phyloP scores from a whole-genome alignment of 2,797 vertebrate genomes.

The Squalus acanthias region DNA sequence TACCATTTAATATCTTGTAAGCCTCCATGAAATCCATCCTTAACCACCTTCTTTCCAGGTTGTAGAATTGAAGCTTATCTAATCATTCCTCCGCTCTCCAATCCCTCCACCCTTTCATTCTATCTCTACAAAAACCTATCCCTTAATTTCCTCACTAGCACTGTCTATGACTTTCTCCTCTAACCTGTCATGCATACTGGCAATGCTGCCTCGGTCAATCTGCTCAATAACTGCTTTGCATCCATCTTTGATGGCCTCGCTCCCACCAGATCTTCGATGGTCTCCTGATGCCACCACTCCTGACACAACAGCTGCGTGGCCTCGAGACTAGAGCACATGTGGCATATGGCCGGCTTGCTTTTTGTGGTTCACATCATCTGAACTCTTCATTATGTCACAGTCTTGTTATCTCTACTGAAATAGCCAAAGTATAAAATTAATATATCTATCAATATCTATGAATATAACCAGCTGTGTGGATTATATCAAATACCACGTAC shows the following conservation, averaged over 20 bases:
- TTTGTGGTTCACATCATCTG: background rate
- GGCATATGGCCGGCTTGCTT: background rate
- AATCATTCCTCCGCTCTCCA: background rate
- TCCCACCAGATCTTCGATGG: background rate
- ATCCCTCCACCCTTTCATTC: background rate
- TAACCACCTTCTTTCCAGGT: background rate
- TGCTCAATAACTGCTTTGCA: background rate
- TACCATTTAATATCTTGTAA: background rate
- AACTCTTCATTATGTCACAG: background rate
- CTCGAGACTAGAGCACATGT: background rate
- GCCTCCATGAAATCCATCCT: background rate
- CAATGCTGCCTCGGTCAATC: background rate
- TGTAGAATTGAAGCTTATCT: background rate
- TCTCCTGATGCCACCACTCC: background rate
- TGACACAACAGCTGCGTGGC: background rate
- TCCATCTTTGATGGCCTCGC: background rate
- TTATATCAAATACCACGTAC: background rate
- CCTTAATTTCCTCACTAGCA: background rate
- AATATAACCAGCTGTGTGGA: background rate
- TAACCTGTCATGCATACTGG: background rate
- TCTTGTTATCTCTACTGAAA: background rate
- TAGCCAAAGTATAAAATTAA: background rate
- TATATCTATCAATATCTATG: background rate
- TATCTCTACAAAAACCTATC: background rate
- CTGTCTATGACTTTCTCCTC: background rate